Evolutionary conservation across 1,140 invertebrate species (phyloP), one percentile per base, ranked within the genome.

Genomic region (Asbolus verrucosus): DNA sequence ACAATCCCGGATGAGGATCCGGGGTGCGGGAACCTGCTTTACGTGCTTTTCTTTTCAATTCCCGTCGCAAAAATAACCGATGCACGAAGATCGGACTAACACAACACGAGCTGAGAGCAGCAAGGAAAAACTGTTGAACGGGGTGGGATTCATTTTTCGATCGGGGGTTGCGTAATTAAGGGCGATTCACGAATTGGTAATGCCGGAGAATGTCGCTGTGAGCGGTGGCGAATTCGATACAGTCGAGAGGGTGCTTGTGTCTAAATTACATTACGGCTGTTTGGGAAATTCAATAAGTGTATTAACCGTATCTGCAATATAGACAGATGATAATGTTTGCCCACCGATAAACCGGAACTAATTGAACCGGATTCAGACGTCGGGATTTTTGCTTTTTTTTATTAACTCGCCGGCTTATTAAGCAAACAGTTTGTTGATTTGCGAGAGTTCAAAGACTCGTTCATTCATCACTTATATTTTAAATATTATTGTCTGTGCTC

Each of bases 261-360:
- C 33, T 38, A 38, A 38, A 38, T 38, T 38, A 38, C 11, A 38
- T 38, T 38, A 43, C 41, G 41, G 16, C 41, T 43, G 15, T 41
- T 41, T 41, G n/a, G 39, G 39, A 41, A 41, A 41, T 41, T 41
- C 39, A 15, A 30, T 30, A 30, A 41, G 39, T 41, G 39, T 41
- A 41, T 30, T 30, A 30, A 8, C 4, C 27, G 27, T 4, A 30
- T 30, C 27, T 30, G 27, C 27, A 5, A 30, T 30, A 30, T 30
- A 30, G 27, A 30, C 6, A 38, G 33, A 9, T 3, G 33, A 38
- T 38, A 38, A 38, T 38, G n/a, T 38, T 38, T 38, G 4, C 27
- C 9, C 9, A 8, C 27, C 27, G 27, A 30, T 30, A 30, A 30
- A 30, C 4, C 27, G 27, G 27, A 4, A 30, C 4, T 30, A 30